phyloP scores from a whole-genome alignment of 2,113 vertebrate genomes.

The Cacatua alba region DNA sequence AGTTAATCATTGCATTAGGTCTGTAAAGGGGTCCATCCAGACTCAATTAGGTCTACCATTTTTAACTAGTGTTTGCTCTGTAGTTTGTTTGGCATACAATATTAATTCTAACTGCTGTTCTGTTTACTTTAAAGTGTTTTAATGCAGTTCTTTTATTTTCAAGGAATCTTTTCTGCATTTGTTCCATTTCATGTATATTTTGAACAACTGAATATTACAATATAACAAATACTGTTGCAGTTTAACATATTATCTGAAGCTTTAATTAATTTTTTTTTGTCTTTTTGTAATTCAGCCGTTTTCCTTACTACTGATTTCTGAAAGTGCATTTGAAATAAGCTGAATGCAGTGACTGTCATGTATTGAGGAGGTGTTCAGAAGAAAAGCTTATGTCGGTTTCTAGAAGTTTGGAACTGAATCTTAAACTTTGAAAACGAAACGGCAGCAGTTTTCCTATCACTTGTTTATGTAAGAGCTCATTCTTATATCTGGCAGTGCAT shows the following conservation, averaged over 20 bases:
- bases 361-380: background rate
- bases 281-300: background rate
- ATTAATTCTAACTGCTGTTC: constrained; percentile 28
- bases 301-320: background rate
- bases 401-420: background rate
- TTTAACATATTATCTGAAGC: background rate
- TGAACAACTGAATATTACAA: background rate
- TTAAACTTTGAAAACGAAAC: background rate
- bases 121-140: background rate
- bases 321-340: background rate
- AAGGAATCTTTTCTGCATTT: background rate
- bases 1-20: constrained; percentile 79
- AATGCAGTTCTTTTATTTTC: background rate
- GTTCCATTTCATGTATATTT: background rate
- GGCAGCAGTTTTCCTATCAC: background rate
- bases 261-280: background rate
- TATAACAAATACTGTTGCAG: background rate
- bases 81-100: constrained; percentile 26
- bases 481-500: background rate
- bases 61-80: constrained; percentile 47
- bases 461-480: background rate
- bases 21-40: constrained; percentile 56
- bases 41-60: constrained; percentile 64
- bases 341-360: background rate
- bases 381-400: background rate